Evolutionary conservation across 2,797 vertebrate species (phyloP), one percentile per base, ranked within the genome.

Genomic region (Hyperoplus immaculatus): DNA sequence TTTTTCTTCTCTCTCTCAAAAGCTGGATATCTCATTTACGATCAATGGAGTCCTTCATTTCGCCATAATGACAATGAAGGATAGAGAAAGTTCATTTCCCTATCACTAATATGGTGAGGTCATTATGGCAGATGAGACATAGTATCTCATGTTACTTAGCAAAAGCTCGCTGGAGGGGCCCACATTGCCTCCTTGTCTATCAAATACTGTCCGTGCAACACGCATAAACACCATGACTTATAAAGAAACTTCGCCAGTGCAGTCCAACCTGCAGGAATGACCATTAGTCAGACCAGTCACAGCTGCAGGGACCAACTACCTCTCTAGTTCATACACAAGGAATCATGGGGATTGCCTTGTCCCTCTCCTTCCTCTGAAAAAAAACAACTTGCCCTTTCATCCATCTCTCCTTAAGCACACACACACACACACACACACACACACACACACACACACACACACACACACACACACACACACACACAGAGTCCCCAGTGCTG

Each of bases 311-410:
- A 67, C 50, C 72, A n/a, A 21, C 69, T 45, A 67, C 59, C 65
- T 55, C 66, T 64, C 21, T 53, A 67, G n/a, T 67, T 84, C 63
- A 66, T 18, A 79, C 74, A 61, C 62, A 79, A 58, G 53, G 41
- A 88, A 83, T 77, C 62, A 63, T 43, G 69, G 11, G 5, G 41
- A 16, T 70, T 63, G 78, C 58, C 57, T 72, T 60, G 41, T 84
- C 61, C 69, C 81, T 83, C 78, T 75, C 71, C 59, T 83, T 61
- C 58, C 47, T 53, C 58, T 59, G 67, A 82, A 87, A 89, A 88
- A 80, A 88, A 80, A 79, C 60, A 73, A 77, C 38, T 61, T 85
- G 70, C 69, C 82, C 81, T 84, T 89, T 88, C 66, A 83, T 85
- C 72, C 69, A 69, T 88, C 85, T 86, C 64, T 49, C 53, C 75